Percentiles rank a stretch among this genome's conserved stretches.
phyloP scores from a whole-genome alignment of 2,113 vertebrate genomes.

The Ceyx margarethae region DNA sequence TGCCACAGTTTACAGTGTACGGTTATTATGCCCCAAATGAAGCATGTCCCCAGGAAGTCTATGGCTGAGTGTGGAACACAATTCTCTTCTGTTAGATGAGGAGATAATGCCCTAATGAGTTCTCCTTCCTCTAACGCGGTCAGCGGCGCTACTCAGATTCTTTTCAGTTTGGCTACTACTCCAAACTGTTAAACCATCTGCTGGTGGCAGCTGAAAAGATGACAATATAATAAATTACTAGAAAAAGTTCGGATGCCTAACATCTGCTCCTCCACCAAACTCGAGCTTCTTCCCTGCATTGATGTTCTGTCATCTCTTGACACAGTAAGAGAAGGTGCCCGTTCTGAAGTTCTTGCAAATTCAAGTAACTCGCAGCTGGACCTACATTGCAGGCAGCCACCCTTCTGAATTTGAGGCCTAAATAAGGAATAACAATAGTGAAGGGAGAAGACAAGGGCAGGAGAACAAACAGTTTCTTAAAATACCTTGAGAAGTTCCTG shows the following conservation, averaged over 20 bases:
- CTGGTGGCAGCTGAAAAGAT: slow-evolving; percentile 9
- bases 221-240: slow-evolving; percentile 47
- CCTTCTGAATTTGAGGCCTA: background rate
- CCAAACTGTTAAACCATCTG: slow-evolving; percentile 51
- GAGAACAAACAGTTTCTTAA: background rate
- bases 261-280: slow-evolving; percentile 38
- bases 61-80: background rate
- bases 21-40: background rate
- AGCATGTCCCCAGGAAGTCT: background rate
- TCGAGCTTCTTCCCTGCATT: background rate
- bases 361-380: background rate
- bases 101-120: slow-evolving; percentile 22
- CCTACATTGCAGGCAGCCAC: background rate
- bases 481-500: background rate
- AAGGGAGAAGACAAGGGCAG: background rate
- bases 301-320: slow-evolving; percentile 11
- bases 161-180: slow-evolving; percentile 16
- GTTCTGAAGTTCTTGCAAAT: slow-evolving; percentile 21
- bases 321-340: background rate
- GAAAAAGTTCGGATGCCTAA: slow-evolving; percentile 33
- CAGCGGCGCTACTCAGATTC: slow-evolving; percentile 1
- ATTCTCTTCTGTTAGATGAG: background rate
- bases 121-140: background rate
- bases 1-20: background rate
- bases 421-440: background rate